phyloP scores from a whole-genome alignment of 2,888 invertebrate genomes.

The Cacoxenus indagator region DNA sequence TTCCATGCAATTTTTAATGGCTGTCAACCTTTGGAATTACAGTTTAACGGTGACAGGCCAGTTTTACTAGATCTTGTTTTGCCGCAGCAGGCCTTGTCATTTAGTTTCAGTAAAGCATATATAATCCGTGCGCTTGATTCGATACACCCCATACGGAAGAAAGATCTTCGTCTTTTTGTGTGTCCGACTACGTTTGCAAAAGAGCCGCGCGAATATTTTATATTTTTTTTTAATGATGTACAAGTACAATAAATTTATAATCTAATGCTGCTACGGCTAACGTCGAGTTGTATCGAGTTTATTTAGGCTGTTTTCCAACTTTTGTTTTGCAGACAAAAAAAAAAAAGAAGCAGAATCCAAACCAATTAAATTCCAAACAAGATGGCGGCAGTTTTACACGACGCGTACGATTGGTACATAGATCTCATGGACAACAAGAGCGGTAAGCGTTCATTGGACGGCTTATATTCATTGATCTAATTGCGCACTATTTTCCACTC shows the following conservation, averaged over 20 bases:
- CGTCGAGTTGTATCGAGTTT: too few species aligned
- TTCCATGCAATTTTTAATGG: too few species aligned
- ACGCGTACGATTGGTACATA: constrained; percentile 75
- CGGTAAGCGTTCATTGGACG: constrained; percentile 73
- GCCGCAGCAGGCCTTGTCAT: not conserved
- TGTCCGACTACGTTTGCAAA: too few species aligned
- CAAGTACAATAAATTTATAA: too few species aligned
- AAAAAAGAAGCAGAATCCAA: not conserved
- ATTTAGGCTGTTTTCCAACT: not conserved
- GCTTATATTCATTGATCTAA: not conserved
- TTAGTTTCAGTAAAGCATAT: not conserved
- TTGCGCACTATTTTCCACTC: constrained; percentile 19
- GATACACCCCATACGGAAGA: too few species aligned
- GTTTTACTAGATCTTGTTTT: not conserved
- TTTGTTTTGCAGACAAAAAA: constrained; percentile 4
- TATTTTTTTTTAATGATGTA: too few species aligned
- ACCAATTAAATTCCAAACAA: constrained; percentile 33
- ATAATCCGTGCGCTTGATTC: too few species aligned
- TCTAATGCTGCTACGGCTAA: too few species aligned
- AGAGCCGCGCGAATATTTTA: too few species aligned
- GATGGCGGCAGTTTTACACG: constrained; percentile 66
- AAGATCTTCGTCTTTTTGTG: too few species aligned
- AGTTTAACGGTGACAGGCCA: too few species aligned
- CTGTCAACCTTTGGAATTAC: too few species aligned
- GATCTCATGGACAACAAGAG: constrained; percentile 81